These are phyloP conservation scores for Nipponia nippon DNA, from an alignment of 2,113 vertebrate genomes.

Conservation along the genomic window DNA sequence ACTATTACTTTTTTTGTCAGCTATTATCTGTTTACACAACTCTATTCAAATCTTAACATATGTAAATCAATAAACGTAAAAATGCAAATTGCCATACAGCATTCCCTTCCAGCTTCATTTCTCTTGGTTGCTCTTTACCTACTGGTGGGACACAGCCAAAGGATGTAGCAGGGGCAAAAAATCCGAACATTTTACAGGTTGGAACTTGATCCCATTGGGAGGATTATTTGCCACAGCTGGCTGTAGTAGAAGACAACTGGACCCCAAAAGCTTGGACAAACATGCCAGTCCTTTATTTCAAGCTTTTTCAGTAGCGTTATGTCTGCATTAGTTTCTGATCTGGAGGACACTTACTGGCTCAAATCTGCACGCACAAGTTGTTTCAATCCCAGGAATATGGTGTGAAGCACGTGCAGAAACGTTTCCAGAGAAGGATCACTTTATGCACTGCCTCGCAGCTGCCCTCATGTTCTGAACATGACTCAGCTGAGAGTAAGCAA, in stretches of 20 bases:
- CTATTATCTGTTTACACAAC: neutral
- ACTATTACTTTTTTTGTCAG: neutral
- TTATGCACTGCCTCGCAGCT: neutral
- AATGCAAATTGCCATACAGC: neutral
- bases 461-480: neutral
- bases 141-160: neutral
- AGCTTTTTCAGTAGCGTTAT: neutral
- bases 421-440: neutral
- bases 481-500: neutral
- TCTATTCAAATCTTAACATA: neutral
- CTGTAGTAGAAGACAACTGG: neutral
- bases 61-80: neutral
- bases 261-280: neutral
- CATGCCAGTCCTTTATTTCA: neutral
- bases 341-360: neutral
- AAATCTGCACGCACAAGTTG: neutral
- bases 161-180: neutral
- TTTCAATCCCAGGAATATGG: neutral
- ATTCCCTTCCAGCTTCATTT: neutral
- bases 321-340: neutral
- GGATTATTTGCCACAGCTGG: neutral
- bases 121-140: neutral
- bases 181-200: neutral
- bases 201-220: neutral
- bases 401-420: accelerated